phyloP scores from a whole-genome alignment of 1,140 invertebrate genomes.

The Zaprionus ornatus region DNA sequence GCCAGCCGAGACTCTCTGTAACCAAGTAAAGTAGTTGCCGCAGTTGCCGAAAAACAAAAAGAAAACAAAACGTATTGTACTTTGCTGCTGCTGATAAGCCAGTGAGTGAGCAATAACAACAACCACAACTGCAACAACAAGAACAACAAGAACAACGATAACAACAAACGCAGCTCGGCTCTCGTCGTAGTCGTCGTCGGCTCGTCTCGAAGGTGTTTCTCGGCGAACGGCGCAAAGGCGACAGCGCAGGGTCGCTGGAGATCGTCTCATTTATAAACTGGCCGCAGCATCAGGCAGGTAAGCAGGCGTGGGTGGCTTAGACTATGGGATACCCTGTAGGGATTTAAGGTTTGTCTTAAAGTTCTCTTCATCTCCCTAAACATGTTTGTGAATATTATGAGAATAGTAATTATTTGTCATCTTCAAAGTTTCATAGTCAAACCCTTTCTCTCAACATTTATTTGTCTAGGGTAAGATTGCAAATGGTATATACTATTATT shows the following conservation, averaged over 20 bases:
- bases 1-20: conserved; percentile 18
- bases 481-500: conserved; percentile 7
- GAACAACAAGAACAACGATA: neutral
- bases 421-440: neutral
- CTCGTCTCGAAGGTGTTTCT: conserved; percentile 32
- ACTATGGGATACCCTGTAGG: conserved; percentile 16
- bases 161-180: conserved; percentile 23
- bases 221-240: conserved; percentile 62
- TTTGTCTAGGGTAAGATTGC: conserved; percentile 4
- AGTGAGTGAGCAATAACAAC: neutral
- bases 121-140: neutral
- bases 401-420: neutral
- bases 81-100: conserved; percentile 42
- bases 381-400: too few species aligned
- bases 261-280: conserved; percentile 70
- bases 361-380: too few species aligned
- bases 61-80: neutral
- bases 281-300: conserved; percentile 34
- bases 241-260: conserved; percentile 71
- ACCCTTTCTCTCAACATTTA: neutral
- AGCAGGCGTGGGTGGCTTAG: neutral
- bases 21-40: conserved; percentile 28
- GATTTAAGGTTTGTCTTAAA: too few species aligned
- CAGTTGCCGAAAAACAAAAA: conserved; percentile 26
- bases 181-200: neutral